Conservation (phyloP, 1,140 invertebrate species). For the Drepana arcuata region DNA sequence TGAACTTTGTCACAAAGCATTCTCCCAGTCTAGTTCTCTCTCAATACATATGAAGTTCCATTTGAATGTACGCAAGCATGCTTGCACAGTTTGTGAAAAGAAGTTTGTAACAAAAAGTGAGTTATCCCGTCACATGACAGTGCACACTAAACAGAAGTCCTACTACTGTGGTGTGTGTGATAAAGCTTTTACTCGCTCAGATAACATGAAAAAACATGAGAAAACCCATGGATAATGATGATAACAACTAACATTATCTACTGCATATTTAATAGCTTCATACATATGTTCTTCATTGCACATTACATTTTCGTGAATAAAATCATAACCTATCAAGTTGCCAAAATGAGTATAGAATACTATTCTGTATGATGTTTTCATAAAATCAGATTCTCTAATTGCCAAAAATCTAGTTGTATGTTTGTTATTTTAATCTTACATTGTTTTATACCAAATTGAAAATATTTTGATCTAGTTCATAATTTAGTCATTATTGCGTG, state of each 20-base stretch:
- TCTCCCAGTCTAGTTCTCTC: slow-evolving; percentile 74
- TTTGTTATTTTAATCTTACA: slow-evolving; percentile 47
- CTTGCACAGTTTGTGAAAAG: slow-evolving; percentile 73
- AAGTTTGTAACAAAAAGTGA: slow-evolving; percentile 76
- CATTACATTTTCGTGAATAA: too few species aligned
- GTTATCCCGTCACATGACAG: slow-evolving; percentile 73
- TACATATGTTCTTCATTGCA: too few species aligned
- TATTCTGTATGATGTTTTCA: slow-evolving; percentile 33
- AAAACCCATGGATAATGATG: slow-evolving; percentile 64
- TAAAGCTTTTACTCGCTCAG: slow-evolving; percentile 69
- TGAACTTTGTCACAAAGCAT: slow-evolving; percentile 75
- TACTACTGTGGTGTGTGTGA: slow-evolving; percentile 74
- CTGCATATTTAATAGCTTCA: too few species aligned
- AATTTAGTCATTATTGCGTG: slow-evolving; percentile 67
- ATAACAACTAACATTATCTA: too few species aligned
- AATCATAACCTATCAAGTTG: too few species aligned
- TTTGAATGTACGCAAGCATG: slow-evolving; percentile 73
- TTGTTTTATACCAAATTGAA: slow-evolving; percentile 65
- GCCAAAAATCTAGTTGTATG: slow-evolving; percentile 66
- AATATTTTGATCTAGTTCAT: slow-evolving; percentile 63
- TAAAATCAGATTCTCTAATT: slow-evolving; percentile 59
- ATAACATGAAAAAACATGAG: slow-evolving; percentile 72
- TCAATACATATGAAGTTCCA: slow-evolving; percentile 78
- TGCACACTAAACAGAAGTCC: slow-evolving; percentile 75
- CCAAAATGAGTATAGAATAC: too few species aligned